A percentile compares a stretch with the other conserved stretches of the same genome.
Evolutionary conservation across 2,113 vertebrate species (phyloP).

Genomic region (Scomber colias): DNA sequence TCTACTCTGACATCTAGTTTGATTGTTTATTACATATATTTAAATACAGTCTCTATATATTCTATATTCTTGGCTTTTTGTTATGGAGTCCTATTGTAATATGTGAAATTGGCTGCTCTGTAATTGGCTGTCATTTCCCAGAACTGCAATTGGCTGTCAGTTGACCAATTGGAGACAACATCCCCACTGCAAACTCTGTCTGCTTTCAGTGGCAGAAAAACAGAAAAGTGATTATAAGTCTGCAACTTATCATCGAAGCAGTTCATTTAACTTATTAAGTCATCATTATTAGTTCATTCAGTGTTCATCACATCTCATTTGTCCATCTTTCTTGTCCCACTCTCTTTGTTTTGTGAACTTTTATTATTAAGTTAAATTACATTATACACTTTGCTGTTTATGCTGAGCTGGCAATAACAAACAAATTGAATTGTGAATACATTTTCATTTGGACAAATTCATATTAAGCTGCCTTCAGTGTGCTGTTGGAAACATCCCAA

Average conservation of each 20-base stretch:
- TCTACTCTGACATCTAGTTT: background rate
- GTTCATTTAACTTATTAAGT: conserved; percentile 43
- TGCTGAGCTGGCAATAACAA: background rate
- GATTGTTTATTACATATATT: conserved; percentile 7
- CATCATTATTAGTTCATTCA: conserved; percentile 52
- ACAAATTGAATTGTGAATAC: background rate
- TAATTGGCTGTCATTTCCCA: background rate
- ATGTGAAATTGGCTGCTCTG: background rate
- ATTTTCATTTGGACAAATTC: background rate
- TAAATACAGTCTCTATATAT: no score
- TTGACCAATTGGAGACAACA: conserved; percentile 37
- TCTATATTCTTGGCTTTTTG: no score
- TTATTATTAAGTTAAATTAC: background rate
- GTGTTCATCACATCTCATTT: conserved; percentile 54
- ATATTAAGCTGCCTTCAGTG: conserved; percentile 20
- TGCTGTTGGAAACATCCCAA: background rate
- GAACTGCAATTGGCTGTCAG: background rate
- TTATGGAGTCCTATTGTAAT: background rate
- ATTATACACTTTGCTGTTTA: background rate
- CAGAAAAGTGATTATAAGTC: background rate
- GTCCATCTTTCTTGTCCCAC: background rate
- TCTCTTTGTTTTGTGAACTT: conserved; percentile 12
- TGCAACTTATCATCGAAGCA: conserved; percentile 3
- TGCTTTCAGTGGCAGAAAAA: background rate
- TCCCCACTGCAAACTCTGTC: background rate